Base-by-base conservation (phyloP, 2,797 vertebrate species). In the Leucoraja ocellata region DNA sequence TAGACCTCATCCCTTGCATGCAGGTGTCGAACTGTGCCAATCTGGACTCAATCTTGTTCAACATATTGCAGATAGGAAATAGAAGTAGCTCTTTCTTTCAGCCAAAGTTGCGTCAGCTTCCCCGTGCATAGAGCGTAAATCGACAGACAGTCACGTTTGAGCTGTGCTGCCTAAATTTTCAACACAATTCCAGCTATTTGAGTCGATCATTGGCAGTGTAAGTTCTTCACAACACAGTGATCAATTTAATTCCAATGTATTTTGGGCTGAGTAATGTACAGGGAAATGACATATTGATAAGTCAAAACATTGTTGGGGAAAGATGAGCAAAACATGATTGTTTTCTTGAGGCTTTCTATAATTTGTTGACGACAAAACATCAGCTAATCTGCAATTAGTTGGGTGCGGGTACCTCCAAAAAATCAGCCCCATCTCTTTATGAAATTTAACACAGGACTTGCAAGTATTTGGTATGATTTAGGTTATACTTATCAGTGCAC, bases 381-480 rank as follows among this genome's bases (percentile, higher is more conserved):
- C n/a, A 65, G n/a, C 84, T 88, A 88, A 86, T 88, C 65, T n/a
- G 71, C 71, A 73, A 73, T 73, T 25, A 25, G 23, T 73, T 23
- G 71, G 18, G 71, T 73, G 61, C 32, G 16, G 54, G n/a, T 88
- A 65, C 63, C 68, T 36, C 16, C 16, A 88, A 61, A 73, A 88
- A 88, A 88, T 68, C n/a, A 7, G 84, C 61, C 61, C 63, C 65
- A 21, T 58, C 81, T 61, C 54, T 88, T 88, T n/a, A 65, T 32
- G 13, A 88, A 68, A 88, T 5, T 88, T 88, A 68, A 88, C 84
- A 65, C 65, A 88, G 61, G n/a, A 88, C 16, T 63, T n/a, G 36
- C 84, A 13, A 61, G 84, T 88, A 68, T 68, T 88, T 88, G 84
- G 61, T 88, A 88, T 63, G n/a, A 63, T 88, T 68, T 88, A 36